Conservation (phyloP, 2,797 vertebrate species). For the Melanitta fusca region DNA sequence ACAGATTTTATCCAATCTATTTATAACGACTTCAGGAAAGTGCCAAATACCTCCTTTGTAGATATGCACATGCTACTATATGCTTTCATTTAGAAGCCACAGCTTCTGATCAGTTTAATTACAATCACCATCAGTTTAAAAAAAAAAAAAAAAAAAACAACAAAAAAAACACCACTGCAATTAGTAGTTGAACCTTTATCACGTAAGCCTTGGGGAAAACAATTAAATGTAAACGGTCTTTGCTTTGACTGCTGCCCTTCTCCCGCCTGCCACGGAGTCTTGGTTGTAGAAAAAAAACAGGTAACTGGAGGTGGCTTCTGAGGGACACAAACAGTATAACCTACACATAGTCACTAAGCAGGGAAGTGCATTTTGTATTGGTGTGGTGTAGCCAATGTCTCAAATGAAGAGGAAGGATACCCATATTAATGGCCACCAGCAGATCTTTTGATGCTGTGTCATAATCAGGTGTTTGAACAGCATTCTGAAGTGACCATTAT, state of each 20-base stretch:
- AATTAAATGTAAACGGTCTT: not conserved
- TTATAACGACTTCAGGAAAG: not conserved
- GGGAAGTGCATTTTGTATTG: not conserved
- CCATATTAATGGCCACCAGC: not conserved
- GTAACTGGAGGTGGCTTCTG: not conserved
- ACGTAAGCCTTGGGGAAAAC: constrained; percentile 13
- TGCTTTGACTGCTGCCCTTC: not conserved
- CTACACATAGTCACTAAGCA: not conserved
- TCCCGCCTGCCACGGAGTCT: not conserved
- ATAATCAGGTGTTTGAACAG: not conserved
- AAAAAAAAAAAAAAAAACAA: constrained; percentile 7
- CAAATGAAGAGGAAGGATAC: not conserved
- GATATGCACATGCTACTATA: not conserved
- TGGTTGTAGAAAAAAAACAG: not conserved
- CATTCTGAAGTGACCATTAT: not conserved
- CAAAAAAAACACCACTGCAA: not conserved
- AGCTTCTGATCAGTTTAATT: constrained; percentile 43
- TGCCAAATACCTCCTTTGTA: not conserved
- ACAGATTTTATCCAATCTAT: constrained; percentile 44
- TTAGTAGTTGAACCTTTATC: not conserved
- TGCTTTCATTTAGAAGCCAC: constrained; percentile 17
- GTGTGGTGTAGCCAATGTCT: not conserved
- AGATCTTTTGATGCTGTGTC: not conserved
- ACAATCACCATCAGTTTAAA: not conserved
- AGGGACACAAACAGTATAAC: not conserved